A percentile compares a stretch with the other conserved stretches of the same genome.
Evolutionary conservation across 2,113 vertebrate species (phyloP).

Genomic region (Larimichthys polyactis): DNA sequence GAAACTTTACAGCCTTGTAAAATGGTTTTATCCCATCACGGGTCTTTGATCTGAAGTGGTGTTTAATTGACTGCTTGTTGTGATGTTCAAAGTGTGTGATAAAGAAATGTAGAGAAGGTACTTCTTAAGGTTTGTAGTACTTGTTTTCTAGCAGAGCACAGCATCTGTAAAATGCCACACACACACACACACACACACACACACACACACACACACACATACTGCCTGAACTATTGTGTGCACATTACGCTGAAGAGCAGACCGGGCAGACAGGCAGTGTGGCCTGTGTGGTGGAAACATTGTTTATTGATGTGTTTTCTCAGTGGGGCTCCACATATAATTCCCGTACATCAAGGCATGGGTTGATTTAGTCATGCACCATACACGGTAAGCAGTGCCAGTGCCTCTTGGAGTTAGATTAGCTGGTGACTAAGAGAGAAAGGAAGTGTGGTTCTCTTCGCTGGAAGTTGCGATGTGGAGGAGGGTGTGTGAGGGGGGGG

Average conservation of each 20-base stretch:
- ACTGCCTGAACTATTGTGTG: background rate
- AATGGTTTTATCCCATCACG: background rate
- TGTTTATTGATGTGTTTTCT: conserved; percentile 57
- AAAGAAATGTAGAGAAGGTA: background rate
- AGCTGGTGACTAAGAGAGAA: conserved; percentile 54
- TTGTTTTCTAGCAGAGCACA: background rate
- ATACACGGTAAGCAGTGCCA: conserved; percentile 29
- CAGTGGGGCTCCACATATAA: conserved; percentile 39
- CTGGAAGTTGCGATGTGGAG: background rate
- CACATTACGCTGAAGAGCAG: conserved; percentile 29
- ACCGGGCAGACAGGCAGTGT: conserved; percentile 20
- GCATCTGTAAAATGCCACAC: conserved; percentile 17
- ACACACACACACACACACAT: conserved; percentile 9
- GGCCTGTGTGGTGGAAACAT: conserved; percentile 43
- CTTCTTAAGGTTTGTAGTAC: conserved; percentile 7
- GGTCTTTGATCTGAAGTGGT: conserved; percentile 14
- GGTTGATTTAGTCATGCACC: conserved; percentile 37
- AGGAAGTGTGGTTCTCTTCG: conserved; percentile 36
- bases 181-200: too few relatives aligned
- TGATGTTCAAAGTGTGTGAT: conserved; percentile 12
- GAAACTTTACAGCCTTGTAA: background rate
- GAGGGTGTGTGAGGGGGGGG: background rate
- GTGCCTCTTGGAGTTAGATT: conserved; percentile 40
- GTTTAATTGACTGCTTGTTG: conserved; percentile 18
- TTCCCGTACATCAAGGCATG: conserved; percentile 37